Percentiles rank a stretch among this genome's conserved stretches.
phyloP scores from a whole-genome alignment of 2,797 vertebrate genomes.

The Sarcoramphus papa region DNA sequence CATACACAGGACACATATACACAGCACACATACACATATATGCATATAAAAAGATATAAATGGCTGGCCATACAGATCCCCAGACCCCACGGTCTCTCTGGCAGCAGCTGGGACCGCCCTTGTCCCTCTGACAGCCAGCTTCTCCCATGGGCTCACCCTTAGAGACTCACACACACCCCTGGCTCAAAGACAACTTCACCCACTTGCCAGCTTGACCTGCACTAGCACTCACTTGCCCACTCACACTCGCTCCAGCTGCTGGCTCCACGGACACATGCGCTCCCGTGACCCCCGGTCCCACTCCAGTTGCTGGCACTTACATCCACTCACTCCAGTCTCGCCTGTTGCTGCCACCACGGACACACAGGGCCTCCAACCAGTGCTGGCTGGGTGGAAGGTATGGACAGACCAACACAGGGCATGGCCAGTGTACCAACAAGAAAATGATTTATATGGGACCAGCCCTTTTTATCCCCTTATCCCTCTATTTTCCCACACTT shows the following conservation, averaged over 20 bases:
- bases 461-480: background rate
- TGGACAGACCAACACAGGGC: background rate
- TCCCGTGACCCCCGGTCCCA: fast-evolving
- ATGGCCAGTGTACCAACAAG: background rate
- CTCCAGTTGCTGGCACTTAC: background rate
- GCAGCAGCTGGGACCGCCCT: background rate
- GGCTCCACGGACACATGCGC: background rate
- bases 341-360: background rate
- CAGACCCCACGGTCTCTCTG: background rate
- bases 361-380: background rate
- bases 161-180: background rate
- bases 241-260: too few species aligned
- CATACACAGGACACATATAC: too few species aligned
- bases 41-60: too few species aligned
- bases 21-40: too few species aligned
- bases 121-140: background rate
- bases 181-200: background rate
- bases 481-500: background rate
- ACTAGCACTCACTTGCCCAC: fast-evolving
- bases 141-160: background rate
- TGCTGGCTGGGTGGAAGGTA: background rate
- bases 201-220: background rate
- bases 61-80: background rate
- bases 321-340: fast-evolving
- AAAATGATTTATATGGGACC: background rate